phyloP scores from a whole-genome alignment of 2,113 vertebrate genomes.

The Gymnarchus niloticus region DNA sequence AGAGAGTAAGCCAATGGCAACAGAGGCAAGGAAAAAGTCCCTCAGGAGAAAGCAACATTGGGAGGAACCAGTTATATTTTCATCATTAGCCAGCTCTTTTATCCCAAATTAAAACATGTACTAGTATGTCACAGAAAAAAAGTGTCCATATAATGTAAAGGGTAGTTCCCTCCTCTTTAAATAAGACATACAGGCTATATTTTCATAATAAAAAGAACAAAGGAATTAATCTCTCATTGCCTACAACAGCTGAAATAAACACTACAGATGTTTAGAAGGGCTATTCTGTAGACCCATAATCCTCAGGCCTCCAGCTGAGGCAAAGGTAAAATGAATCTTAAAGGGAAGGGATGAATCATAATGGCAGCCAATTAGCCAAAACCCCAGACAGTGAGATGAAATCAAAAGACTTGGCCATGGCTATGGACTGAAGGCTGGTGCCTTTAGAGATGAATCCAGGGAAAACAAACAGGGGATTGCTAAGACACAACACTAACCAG shows the following conservation, averaged over 20 bases:
- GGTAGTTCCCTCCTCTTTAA: neutral
- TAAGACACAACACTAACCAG: neutral
- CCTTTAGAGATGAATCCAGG: constrained; percentile 22
- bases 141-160: neutral
- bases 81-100: neutral
- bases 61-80: too few species aligned
- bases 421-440: constrained; percentile 8
- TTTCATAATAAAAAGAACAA: neutral
- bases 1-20: too few species aligned
- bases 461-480: constrained; percentile 24
- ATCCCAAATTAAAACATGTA: neutral
- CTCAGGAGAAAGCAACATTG: too few species aligned
- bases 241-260: constrained; percentile 40
- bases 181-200: neutral
- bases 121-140: neutral
- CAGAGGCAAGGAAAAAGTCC: too few species aligned
- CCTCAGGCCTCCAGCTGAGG: neutral
- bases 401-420: constrained; percentile 17
- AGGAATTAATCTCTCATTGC: constrained; percentile 23
- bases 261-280: constrained; percentile 8
- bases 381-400: constrained; percentile 22
- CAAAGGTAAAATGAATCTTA: neutral
- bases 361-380: constrained; percentile 10
- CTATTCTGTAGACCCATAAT: neutral
- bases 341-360: neutral